These are phyloP conservation scores for Crotalus viridis DNA, from an alignment of 2,113 vertebrate genomes.

Conservation along the genomic window DNA sequence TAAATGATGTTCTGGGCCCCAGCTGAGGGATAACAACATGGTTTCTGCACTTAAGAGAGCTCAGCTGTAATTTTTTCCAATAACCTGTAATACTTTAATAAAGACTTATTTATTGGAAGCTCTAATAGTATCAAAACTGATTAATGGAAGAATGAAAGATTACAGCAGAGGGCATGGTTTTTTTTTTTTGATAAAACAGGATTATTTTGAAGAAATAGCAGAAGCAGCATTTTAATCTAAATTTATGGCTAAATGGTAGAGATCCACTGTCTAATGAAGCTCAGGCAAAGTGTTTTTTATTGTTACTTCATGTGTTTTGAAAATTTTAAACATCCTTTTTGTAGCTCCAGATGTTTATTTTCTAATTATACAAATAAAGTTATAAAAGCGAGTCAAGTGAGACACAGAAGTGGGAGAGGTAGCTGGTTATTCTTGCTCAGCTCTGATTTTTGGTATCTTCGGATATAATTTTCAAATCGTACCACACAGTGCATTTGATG, in stretches of 20 bases:
- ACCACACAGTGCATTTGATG: slow-evolving; percentile 2
- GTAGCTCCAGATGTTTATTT: neutral
- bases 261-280: neutral
- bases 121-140: neutral
- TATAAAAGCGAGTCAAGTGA: neutral
- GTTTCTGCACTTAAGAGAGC: neutral
- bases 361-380: neutral
- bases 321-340: neutral
- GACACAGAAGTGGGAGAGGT: neutral
- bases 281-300: neutral
- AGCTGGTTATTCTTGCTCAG: neutral
- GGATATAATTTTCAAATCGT: neutral
- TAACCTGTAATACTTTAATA: neutral
- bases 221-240: neutral
- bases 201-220: neutral
- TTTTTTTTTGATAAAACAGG: neutral
- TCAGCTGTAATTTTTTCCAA: neutral
- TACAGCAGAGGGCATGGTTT: neutral
- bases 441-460: neutral
- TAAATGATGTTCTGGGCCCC: neutral
- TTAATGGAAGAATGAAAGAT: neutral
- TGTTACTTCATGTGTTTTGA: neutral
- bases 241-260: neutral
- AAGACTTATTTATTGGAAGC: neutral
- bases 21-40: neutral